Evolutionary conservation across 2,113 vertebrate species (phyloP), one percentile per base, ranked within the genome.

Genomic region (Donacobius atricapilla): DNA sequence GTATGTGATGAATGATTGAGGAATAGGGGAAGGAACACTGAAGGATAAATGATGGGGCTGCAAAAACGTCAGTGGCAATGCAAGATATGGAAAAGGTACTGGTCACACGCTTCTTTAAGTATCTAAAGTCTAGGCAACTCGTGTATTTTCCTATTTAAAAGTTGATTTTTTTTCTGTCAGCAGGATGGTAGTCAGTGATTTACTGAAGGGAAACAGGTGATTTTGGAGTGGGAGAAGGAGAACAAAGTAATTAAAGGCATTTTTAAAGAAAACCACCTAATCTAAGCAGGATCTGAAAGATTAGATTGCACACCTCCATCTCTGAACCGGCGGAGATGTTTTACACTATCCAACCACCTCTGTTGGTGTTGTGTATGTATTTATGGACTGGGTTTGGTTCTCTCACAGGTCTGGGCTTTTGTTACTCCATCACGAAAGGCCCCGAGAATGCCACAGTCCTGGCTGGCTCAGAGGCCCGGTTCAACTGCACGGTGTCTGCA

Each of bases 401-500:
- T n/a, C 16, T 73, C 91, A 25, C 66, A 98, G 98, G 79, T 79
- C 87, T 81, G 79, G 96, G 89, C 30, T 96, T 82, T 51, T 39
- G 94, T 56, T 94, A 93, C 30, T 73, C 94, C 39, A 93, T 98
- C 69, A 13, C 97, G 39, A 93, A 87, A 30, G 98, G 98, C 23
- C 98, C 98, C 68, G 33, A 45, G 25, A 98, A 98, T 1, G 75
- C 80, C n/a, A 98, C 98, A 0, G 98, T 97, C 8, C 97, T 99
- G 45, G 88, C 48, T 69, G 99, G 98, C 64, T 97, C 97, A 0
- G 95, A 98, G 76, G 98, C 98, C 16, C 96, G 73, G 4, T 98
- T 99, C 89, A 99, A 98, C 80, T 99, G 99, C 96, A 98, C 97
- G 1, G 85, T 98, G 40, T 89, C 96, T 0, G 37, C 23, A 4